Conservation (phyloP, 2,113 vertebrate species). For the Urocynchramus pylzowi region DNA sequence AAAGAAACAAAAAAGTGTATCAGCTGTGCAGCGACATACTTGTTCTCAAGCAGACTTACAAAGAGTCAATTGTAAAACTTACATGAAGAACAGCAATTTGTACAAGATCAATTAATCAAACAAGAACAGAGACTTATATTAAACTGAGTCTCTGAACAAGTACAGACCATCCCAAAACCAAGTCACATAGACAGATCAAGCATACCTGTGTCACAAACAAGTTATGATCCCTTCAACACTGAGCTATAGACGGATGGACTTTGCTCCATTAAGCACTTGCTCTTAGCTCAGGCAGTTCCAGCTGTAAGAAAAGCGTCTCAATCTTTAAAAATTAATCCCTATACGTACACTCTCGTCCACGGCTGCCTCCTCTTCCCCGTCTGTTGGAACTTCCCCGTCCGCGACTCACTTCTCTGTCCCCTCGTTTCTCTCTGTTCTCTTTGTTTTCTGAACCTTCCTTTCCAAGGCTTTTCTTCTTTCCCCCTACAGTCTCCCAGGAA, state of each 20-base stretch:
- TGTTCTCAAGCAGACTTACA: not conserved
- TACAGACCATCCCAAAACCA: not conserved
- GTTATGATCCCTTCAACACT: not conserved
- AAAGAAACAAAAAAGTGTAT: not conserved
- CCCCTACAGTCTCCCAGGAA: constrained; percentile 97
- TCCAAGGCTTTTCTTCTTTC: constrained; percentile 89
- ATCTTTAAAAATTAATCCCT: not conserved
- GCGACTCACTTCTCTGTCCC: constrained; percentile 82
- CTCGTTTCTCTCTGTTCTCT: constrained; percentile 89
- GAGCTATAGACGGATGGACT: fast-evolving
- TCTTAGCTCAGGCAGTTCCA: not conserved
- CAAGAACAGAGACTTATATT: not conserved
- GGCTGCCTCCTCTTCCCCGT: constrained; percentile 83
- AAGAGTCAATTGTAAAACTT: not conserved
- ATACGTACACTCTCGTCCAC: constrained; percentile 83
- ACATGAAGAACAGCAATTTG: not conserved
- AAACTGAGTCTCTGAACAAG: not conserved
- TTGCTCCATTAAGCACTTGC: not conserved
- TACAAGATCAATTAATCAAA: not conserved
- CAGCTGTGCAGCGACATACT: not conserved
- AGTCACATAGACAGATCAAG: not conserved
- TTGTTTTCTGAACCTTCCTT: constrained; percentile 90
- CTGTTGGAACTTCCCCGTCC: constrained; percentile 83
- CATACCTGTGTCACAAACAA: not conserved
- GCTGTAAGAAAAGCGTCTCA: not conserved